Evolutionary conservation across 2,888 invertebrate species (phyloP).

Genomic region (Brachycybe producta): DNA sequence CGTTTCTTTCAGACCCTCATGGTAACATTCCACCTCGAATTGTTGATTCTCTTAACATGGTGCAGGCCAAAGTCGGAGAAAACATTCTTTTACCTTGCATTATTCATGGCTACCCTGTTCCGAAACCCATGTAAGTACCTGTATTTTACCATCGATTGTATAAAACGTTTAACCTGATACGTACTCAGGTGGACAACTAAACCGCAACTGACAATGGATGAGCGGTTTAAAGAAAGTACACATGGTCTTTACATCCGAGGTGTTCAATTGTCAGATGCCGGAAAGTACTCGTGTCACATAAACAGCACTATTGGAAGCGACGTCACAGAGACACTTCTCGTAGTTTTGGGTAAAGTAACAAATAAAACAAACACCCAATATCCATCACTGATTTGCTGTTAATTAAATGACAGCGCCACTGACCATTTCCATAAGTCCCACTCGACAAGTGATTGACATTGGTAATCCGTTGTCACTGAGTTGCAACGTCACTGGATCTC

Average conservation of each 20-base stretch:
- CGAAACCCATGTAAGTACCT: not conserved
- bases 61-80: not conserved
- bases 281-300: slow-evolving; percentile 6
- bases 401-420: slow-evolving; percentile 12
- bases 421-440: not conserved
- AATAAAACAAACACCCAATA: not conserved
- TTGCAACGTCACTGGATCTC: slow-evolving; percentile 5
- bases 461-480: not conserved
- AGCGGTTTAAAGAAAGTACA: not conserved
- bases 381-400: no score
- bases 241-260: slow-evolving; percentile 3
- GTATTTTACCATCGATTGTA: no score
- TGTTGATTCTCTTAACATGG: not conserved
- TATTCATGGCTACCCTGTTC: not conserved
- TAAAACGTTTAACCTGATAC: no score
- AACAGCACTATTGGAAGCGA: slow-evolving; percentile 11
- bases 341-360: slow-evolving; percentile 7
- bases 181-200: no score
- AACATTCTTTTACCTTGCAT: not conserved
- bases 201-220: not conserved
- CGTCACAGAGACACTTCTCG: slow-evolving; percentile 1
- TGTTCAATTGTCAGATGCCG: slow-evolving; percentile 2
- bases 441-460: slow-evolving; percentile 1
- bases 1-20: not conserved
- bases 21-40: not conserved